Base-by-base conservation (phyloP, 2,888 invertebrate genomes). In the Trachelus stipa region DNA sequence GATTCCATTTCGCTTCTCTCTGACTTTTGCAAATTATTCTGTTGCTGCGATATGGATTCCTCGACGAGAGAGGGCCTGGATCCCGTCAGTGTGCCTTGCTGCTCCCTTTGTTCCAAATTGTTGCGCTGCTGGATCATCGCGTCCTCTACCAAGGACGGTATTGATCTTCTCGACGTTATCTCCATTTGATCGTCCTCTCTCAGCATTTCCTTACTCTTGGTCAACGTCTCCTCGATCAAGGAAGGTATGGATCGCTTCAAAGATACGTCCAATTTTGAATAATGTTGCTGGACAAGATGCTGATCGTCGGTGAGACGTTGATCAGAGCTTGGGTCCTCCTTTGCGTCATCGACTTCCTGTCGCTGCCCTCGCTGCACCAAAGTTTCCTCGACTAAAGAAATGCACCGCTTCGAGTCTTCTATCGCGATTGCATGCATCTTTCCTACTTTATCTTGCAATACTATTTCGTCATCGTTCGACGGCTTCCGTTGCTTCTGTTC, bases 401-500 rank as follows among this genome's bases (percentile, higher is more conserved):
- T 23, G 56, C 23, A 23, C 6, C 2, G 23, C 23, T 2, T 2
- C 9, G 56, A 15, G 9, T 56, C 56, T 56, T 56, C 56, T 56
- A 23, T 56, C 23, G 23, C 56, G 30, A n/a, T 34, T 3, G 23
- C 37, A 31, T 56, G 30, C 56, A 34, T 40, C 4, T 9, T 33
- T 35, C 12, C 9, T 31, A 15, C n/a, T 75, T 23, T 56, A 11
- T 34, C 40, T 75, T 33, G 23, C n/a, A 71, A 33, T 30, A 30
- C 15, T 11, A 71, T 71, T 23, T 34, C 30, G 71, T 34, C 11
- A 0, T 56, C 15, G 3, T 23, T 31, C 82, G 71, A 83, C 40
- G 80, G 80, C 80, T 56, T 84, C 79, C 37, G 78, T n/a, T 74
- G 34, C 12, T 31, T 1, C 35, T 35, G 71, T 71, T 71, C 33